These are phyloP conservation scores for Naso thynnoides DNA, from an alignment of 2,797 vertebrate species.

Conservation along the genomic window DNA sequence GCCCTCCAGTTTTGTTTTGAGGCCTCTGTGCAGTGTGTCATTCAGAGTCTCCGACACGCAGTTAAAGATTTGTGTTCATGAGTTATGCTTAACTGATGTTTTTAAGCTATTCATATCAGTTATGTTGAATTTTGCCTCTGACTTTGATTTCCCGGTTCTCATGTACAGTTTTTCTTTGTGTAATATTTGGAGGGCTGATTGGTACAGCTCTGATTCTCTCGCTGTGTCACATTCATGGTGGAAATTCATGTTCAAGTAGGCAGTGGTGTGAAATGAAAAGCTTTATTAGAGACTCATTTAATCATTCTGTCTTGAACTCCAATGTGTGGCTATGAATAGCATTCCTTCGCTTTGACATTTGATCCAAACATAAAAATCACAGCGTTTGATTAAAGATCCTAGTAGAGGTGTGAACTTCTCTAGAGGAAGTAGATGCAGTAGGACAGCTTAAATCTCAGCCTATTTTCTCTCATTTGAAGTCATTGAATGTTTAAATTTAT, in stretches of 20 bases:
- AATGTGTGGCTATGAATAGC: slow-evolving; percentile 16
- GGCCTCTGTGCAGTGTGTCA: slow-evolving; percentile 10
- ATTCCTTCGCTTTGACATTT: slow-evolving; percentile 7
- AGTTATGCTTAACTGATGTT: slow-evolving; percentile 18
- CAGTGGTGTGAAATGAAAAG: slow-evolving; percentile 33
- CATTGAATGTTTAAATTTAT: slow-evolving; percentile 16
- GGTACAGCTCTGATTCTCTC: slow-evolving; percentile 28
- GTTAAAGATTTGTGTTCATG: background rate
- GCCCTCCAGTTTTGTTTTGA: too few species aligned
- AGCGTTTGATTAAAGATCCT: slow-evolving; percentile 15
- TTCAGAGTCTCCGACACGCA: background rate
- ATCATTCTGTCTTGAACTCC: slow-evolving; percentile 20
- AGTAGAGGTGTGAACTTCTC: slow-evolving; percentile 19
- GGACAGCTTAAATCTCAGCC: slow-evolving; percentile 11
- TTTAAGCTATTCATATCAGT: slow-evolving; percentile 34
- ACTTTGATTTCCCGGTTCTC: slow-evolving; percentile 42
- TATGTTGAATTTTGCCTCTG: slow-evolving; percentile 7
- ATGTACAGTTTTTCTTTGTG: slow-evolving; percentile 59
- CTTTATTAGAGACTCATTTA: slow-evolving; percentile 27
- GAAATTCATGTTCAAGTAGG: slow-evolving; percentile 12
- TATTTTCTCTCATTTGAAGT: slow-evolving; percentile 28
- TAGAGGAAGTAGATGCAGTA: background rate
- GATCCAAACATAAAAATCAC: slow-evolving; percentile 25
- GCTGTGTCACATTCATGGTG: slow-evolving; percentile 26
- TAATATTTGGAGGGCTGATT: slow-evolving; percentile 34